phyloP scores from a whole-genome alignment of 2,113 vertebrate genomes.

The Podarcis cretensis region DNA sequence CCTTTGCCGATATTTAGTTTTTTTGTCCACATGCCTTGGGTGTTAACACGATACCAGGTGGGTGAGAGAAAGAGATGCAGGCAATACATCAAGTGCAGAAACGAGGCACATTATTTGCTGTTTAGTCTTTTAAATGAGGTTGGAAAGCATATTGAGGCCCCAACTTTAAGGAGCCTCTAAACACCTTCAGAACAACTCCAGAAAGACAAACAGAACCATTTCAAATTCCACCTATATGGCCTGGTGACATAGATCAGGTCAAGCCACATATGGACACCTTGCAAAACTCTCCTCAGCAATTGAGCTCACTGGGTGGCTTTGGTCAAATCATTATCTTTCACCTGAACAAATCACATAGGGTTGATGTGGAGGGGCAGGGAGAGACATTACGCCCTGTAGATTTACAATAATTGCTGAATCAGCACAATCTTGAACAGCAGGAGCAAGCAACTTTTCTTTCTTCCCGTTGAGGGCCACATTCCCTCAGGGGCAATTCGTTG shows the following conservation, averaged over 20 bases:
- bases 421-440: too few relatives aligned
- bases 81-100: not conserved
- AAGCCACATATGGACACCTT: too few relatives aligned
- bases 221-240: not conserved
- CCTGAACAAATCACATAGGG: not conserved
- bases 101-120: not conserved
- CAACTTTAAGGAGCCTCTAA: not conserved
- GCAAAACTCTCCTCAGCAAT: not conserved
- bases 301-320: not conserved
- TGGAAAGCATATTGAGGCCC: not conserved
- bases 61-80: not conserved
- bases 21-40: not conserved
- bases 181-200: not conserved
- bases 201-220: not conserved
- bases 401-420: too few relatives aligned
- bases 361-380: not conserved
- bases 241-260: too few relatives aligned
- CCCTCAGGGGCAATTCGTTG: too few relatives aligned
- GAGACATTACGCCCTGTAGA: too few relatives aligned
- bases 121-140: not conserved
- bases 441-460: too few relatives aligned
- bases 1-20: rapidly evolving
- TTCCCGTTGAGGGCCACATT: too few relatives aligned
- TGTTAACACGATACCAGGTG: rapidly evolving
- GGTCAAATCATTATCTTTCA: not conserved